Evolutionary conservation across 2,113 vertebrate genomes (phyloP).

Genomic region (Symphodus melops): DNA sequence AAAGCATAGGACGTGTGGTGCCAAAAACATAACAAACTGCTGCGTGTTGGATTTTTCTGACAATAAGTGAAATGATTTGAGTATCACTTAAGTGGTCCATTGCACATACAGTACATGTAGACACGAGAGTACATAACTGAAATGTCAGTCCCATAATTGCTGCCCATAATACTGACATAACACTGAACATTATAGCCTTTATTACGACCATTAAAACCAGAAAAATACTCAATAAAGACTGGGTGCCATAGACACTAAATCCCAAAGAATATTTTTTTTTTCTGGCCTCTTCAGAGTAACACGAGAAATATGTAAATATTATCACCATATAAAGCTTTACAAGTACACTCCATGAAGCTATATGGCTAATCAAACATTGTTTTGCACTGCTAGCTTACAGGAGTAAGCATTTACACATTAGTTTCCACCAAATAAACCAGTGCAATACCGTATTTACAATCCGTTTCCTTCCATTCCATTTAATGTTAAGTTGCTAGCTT

Average conservation of each 20-base stretch:
- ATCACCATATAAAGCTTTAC: background rate
- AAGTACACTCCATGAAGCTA: background rate
- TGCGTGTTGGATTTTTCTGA: background rate
- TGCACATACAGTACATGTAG: background rate
- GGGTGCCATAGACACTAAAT: background rate
- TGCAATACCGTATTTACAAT: too few species aligned
- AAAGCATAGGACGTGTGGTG: constrained; percentile 33
- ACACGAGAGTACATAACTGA: background rate
- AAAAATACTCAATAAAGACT: background rate
- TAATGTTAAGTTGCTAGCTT: too few species aligned
- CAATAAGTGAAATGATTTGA: background rate
- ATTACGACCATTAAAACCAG: background rate
- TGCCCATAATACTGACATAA: background rate
- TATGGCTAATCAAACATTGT: background rate
- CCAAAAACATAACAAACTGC: constrained; percentile 53
- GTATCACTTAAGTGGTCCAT: background rate
- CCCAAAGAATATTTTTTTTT: background rate
- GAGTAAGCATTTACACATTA: background rate
- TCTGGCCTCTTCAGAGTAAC: background rate
- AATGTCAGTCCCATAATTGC: background rate
- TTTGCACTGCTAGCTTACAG: background rate
- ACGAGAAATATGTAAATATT: background rate
- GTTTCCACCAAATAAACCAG: background rate
- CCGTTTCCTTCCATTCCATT: too few species aligned
- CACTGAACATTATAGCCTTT: background rate